Evolutionary conservation across 2,113 vertebrate species (phyloP).

Genomic region (Elaphurus davidianus): DNA sequence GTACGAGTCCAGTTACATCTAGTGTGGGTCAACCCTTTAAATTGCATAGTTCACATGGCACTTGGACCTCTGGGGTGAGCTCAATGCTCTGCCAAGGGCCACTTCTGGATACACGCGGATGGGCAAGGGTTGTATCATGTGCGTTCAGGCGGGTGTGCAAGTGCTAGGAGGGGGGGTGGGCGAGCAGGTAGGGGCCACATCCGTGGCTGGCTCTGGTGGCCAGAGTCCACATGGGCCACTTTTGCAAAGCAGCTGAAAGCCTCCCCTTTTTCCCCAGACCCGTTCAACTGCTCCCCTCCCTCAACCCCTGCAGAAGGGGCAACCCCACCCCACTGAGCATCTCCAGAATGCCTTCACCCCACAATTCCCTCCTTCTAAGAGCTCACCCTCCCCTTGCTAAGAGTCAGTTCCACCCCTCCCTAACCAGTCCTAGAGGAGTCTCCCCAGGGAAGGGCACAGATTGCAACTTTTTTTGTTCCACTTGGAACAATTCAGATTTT

Average conservation of each 20-base stretch:
- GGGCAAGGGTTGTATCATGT: slow-evolving; percentile 96
- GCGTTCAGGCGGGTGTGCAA: slow-evolving; percentile 89
- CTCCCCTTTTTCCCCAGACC: slow-evolving; percentile 64
- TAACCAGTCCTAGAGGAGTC: slow-evolving; percentile 45
- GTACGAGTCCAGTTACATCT: slow-evolving; percentile 90
- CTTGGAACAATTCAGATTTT: slow-evolving; percentile 53
- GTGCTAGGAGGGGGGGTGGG: slow-evolving; percentile 84
- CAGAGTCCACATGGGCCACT: slow-evolving; percentile 78
- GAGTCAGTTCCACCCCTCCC: not conserved
- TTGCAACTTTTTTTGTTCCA: slow-evolving; percentile 64
- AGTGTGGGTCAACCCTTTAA: slow-evolving; percentile 93
- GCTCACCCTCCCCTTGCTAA: not conserved
- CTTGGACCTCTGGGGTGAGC: slow-evolving; percentile 88
- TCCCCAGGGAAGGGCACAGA: slow-evolving; percentile 64
- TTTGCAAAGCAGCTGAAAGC: slow-evolving; percentile 77
- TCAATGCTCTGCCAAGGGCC: slow-evolving; percentile 88
- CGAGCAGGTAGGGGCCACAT: slow-evolving; percentile 5
- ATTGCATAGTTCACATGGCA: slow-evolving; percentile 99
- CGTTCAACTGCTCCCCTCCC: slow-evolving; percentile 43
- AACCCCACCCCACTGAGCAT: slow-evolving; percentile 18
- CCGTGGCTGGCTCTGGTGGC: not conserved
- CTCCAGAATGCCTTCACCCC: not conserved
- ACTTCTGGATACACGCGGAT: slow-evolving; percentile 93
- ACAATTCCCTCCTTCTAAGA: not conserved
- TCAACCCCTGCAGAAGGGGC: not conserved